phyloP scores from a whole-genome alignment of 2,888 invertebrate species.

The Branchipolynoe longqiensis region DNA sequence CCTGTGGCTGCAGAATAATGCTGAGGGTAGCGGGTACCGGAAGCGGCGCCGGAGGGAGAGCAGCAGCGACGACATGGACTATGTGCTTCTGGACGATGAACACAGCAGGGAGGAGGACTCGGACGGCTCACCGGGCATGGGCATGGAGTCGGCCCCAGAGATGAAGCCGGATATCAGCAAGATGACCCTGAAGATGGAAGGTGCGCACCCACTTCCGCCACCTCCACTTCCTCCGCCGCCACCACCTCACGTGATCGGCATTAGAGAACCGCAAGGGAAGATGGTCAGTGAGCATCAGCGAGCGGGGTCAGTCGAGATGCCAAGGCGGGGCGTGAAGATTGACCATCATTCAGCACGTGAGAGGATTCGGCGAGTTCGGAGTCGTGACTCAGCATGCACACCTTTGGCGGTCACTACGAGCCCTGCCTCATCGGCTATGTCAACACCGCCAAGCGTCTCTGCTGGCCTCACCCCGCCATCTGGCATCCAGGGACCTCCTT shows the following conservation, averaged over 20 bases:
- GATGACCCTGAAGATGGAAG: constrained; percentile 13
- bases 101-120: neutral
- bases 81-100: neutral
- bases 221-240: neutral
- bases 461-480: constrained; percentile 32
- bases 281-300: neutral
- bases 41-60: neutral
- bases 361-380: neutral
- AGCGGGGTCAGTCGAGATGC: too few relatives aligned
- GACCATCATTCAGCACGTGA: neutral
- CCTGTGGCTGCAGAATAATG: constrained; percentile 85
- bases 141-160: neutral
- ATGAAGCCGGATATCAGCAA: constrained; percentile 38
- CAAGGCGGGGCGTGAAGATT: neutral
- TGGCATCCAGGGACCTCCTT: neutral
- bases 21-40: neutral
- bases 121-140: neutral
- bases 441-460: constrained; percentile 39
- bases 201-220: neutral
- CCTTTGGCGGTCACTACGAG: constrained; percentile 54
- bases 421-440: constrained; percentile 48
- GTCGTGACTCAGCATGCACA: constrained; percentile 50
- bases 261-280: constrained; percentile 17
- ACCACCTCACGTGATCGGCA: constrained; percentile 8
- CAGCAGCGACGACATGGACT: constrained; percentile 17